Conservation (phyloP, 2,888 invertebrate genomes). For the Ormia ochracea region DNA sequence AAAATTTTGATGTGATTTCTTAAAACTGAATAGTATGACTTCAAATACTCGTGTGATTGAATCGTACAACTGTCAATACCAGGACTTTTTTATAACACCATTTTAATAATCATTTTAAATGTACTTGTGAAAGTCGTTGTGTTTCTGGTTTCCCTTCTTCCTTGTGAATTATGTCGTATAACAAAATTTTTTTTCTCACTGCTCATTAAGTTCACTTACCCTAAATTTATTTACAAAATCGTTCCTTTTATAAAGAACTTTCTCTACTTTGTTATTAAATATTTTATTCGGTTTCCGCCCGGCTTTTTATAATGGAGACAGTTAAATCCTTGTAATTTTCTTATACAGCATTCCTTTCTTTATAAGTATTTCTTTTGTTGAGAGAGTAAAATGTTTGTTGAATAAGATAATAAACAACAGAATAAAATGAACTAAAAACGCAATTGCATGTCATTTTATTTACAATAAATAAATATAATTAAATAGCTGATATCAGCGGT, state of each 20-base stretch:
- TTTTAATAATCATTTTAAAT: too few relatives aligned
- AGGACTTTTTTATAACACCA: too few relatives aligned
- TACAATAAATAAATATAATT: too few relatives aligned
- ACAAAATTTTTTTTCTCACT: too few relatives aligned
- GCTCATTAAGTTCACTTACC: not conserved
- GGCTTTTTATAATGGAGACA: not conserved
- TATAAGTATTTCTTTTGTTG: not conserved
- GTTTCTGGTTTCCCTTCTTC: not conserved
- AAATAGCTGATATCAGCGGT: constrained; percentile 9
- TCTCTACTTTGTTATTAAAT: not conserved
- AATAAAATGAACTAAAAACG: not conserved
- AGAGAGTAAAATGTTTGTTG: not conserved
- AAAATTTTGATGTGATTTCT: too few relatives aligned
- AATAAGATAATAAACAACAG: not conserved
- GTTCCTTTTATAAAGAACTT: not conserved
- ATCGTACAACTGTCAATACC: too few relatives aligned
- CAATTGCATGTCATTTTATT: not conserved
- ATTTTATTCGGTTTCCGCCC: not conserved
- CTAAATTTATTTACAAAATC: not conserved
- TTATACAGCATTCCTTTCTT: not conserved
- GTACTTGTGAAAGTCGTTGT: too few relatives aligned
- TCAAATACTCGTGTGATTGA: too few relatives aligned
- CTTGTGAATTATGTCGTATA: not conserved
- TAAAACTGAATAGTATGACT: too few relatives aligned
- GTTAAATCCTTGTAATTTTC: not conserved